These are phyloP conservation scores for Lucilia sericata DNA, from an alignment of 1,140 invertebrate genomes.

Conservation along the genomic window DNA sequence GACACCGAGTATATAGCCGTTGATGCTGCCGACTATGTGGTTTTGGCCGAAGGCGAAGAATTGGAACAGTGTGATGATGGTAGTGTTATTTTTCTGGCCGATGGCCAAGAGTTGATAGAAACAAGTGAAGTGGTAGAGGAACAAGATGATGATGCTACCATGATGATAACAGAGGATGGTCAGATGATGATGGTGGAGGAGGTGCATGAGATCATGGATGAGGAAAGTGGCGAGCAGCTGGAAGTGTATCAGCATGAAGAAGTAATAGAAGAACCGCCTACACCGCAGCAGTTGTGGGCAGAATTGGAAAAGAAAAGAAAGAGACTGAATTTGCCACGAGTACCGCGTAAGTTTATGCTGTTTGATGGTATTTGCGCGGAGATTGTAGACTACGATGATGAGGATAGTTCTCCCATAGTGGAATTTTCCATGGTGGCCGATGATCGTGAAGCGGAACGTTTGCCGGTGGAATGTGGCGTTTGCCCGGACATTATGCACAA, in stretches of 20 bases:
- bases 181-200: constrained; percentile 34
- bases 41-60: constrained; percentile 26
- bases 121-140: constrained; percentile 7
- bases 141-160: not conserved
- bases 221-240: not conserved
- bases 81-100: not conserved
- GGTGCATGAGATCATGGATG: constrained; percentile 16
- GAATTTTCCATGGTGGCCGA: constrained; percentile 58
- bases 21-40: constrained; percentile 25
- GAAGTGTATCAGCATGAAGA: constrained; percentile 35
- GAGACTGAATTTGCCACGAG: constrained; percentile 10
- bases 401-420: constrained; percentile 55
- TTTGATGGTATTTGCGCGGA: constrained; percentile 62
- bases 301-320: constrained; percentile 35
- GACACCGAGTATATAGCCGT: constrained; percentile 30
- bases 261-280: not conserved
- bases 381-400: constrained; percentile 62
- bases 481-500: constrained; percentile 63
- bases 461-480: constrained; percentile 61
- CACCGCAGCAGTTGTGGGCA: not conserved
- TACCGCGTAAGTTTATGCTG: constrained; percentile 52
- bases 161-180: constrained; percentile 1
- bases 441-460: constrained; percentile 46
- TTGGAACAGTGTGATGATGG: constrained; percentile 16
- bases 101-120: constrained; percentile 11